Base-by-base conservation (phyloP, 2,888 invertebrate species). In the Catotricha subobsoleta region DNA sequence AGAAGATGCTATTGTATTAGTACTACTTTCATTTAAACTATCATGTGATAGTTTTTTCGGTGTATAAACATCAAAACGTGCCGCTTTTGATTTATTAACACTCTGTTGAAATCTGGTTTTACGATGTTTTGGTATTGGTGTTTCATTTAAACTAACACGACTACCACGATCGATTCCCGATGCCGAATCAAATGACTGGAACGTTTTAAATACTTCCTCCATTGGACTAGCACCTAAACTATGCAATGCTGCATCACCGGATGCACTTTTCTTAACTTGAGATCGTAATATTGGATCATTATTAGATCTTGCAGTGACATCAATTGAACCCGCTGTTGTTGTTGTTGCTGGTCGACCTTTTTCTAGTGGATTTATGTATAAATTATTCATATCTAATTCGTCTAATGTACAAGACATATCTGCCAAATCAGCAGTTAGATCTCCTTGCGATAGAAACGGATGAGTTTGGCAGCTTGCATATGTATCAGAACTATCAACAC, bases 381-480 rank as follows among this genome's bases (percentile, higher is more conserved):
- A 69, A 69, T 84, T 86, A 62, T 83, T 83, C 62, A 76, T 75
- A 62, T 78, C 78, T 35, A 58, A 47, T 39, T 66, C 63, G 50
- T 61, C 62, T 43, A 62, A 45, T 6, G 58, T 56, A 43, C 56
- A 60, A 18, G 56, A 55, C 48, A 59, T 59, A 46, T 62, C 62
- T 25, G 51, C 55, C 62, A 67, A 66, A 43, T 62, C 62, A 56
- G 66, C 67, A 51, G 75, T 74, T 57, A 78, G 69, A 67, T 79
- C 79, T 59, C 74, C 79, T 69, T 84, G 82, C 54, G 87, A 87
- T 65, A 81, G 76, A 68, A 83, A 88, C 57, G 88, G 88, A 70
- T 91, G 90, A 57, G 92, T 91, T 69, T 88, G 83, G 70, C 92
- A 92, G 67, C 88, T 91, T 64, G 88, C 88, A 67, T 88, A 94